phyloP scores from a whole-genome alignment of 1,140 invertebrate species.

The Caerostris extrusa region DNA sequence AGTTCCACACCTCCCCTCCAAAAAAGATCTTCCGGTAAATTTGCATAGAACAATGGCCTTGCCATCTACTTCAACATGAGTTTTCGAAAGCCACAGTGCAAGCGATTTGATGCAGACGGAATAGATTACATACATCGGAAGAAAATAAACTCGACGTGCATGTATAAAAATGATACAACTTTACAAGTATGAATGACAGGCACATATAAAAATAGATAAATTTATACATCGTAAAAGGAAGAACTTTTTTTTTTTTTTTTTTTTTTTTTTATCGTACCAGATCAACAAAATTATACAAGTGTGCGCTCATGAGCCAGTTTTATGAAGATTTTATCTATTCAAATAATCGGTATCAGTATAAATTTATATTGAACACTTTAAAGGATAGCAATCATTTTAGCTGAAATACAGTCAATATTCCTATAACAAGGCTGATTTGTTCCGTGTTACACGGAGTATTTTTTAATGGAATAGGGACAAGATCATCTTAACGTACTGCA shows the following conservation, averaged over 20 bases:
- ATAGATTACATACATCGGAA: neutral
- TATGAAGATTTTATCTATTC: neutral
- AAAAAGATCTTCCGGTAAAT: neutral
- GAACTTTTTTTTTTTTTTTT: constrained; percentile 28
- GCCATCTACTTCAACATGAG: neutral
- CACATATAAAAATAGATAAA: constrained; percentile 67
- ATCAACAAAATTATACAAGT: constrained; percentile 33
- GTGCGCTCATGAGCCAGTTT: constrained; percentile 54
- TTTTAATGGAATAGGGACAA: no score
- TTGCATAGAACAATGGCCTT: neutral
- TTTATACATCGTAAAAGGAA: constrained; percentile 65
- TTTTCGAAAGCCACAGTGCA: neutral
- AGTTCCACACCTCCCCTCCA: neutral
- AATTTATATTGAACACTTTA: neutral
- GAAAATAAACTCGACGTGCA: neutral
- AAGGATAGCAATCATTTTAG: no score
- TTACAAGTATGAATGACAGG: constrained; percentile 22
- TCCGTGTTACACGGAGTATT: no score
- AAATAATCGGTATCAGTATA: neutral
- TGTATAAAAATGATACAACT: constrained; percentile 57
- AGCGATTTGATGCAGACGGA: neutral
- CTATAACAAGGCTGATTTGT: no score
- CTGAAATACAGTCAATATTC: no score
- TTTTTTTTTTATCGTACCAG: neutral
- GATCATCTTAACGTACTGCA: no score